Evolutionary conservation across 2,797 vertebrate species (phyloP).

Genomic region (Eidolon dupreanum): DNA sequence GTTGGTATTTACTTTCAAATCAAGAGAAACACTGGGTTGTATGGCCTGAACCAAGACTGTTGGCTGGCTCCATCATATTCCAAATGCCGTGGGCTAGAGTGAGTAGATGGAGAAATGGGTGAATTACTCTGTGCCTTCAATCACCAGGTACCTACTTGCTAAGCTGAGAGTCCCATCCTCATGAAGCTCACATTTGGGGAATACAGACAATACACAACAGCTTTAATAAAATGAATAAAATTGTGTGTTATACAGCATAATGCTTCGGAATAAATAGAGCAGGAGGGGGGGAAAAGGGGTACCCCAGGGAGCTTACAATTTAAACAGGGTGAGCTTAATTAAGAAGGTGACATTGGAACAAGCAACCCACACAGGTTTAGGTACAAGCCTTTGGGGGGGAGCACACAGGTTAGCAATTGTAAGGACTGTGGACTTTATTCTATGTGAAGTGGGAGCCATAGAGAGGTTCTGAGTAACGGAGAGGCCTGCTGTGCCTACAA

Average conservation of each 20-base stretch:
- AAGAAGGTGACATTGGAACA: neutral
- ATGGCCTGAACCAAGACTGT: neutral
- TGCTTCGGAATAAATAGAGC: neutral
- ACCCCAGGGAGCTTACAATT: neutral
- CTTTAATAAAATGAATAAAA: neutral
- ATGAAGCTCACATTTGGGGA: neutral
- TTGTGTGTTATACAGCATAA: neutral
- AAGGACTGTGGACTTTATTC: neutral
- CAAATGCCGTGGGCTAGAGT: neutral
- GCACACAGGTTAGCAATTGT: neutral
- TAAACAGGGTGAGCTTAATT: neutral
- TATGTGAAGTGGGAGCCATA: neutral
- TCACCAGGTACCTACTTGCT: neutral
- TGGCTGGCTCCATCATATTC: neutral
- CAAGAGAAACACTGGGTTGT: neutral
- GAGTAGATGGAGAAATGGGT: neutral
- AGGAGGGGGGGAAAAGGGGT: rapidly evolving
- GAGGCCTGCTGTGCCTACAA: neutral
- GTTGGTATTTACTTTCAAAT: neutral
- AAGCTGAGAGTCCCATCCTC: neutral
- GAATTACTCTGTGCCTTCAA: neutral
- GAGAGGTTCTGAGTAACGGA: neutral
- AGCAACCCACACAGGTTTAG: too few relatives aligned
- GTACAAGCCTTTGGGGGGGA: neutral
- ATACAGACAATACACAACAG: neutral